Conservation (phyloP, 2,888 invertebrate species). For the Smittia sp. region DNA sequence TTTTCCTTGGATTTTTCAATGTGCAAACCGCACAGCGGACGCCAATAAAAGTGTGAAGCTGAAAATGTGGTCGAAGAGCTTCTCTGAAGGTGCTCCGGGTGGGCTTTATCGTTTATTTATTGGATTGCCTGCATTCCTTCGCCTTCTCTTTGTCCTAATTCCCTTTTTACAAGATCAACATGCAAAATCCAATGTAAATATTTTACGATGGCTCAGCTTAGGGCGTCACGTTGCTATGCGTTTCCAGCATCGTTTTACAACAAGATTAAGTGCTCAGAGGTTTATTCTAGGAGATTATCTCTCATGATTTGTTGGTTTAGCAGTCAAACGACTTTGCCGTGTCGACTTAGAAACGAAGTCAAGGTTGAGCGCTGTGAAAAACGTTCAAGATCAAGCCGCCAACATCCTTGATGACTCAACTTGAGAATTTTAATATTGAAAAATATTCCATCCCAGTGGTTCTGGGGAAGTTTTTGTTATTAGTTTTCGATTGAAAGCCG, state of each 20-base stretch:
- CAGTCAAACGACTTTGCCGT: constrained; percentile 17
- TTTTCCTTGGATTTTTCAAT: neutral
- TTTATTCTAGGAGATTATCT: constrained; percentile 31
- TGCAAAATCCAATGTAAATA: neutral
- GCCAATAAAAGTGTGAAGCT: constrained; percentile 26
- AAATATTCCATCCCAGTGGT: neutral
- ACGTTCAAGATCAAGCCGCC: constrained; percentile 20
- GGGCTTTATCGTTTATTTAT: constrained; percentile 15
- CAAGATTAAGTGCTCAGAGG: neutral
- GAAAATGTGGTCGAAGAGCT: neutral
- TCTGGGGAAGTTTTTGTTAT: neutral
- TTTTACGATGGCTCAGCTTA: neutral
- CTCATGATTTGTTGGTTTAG: constrained; percentile 37
- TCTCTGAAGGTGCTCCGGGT: neutral
- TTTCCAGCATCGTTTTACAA: neutral
- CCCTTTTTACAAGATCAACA: constrained; percentile 4
- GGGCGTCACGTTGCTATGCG: neutral
- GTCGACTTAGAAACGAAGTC: neutral
- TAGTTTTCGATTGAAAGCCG: constrained; percentile 9
- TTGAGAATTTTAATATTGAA: neutral
- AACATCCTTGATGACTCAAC: constrained; percentile 28
- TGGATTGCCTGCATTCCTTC: constrained; percentile 13
- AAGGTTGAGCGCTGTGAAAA: constrained; percentile 1
- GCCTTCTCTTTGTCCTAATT: neutral
- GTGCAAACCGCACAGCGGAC: neutral